Conservation (phyloP, 2,797 vertebrate species). For the Gastrophryne carolinensis region DNA sequence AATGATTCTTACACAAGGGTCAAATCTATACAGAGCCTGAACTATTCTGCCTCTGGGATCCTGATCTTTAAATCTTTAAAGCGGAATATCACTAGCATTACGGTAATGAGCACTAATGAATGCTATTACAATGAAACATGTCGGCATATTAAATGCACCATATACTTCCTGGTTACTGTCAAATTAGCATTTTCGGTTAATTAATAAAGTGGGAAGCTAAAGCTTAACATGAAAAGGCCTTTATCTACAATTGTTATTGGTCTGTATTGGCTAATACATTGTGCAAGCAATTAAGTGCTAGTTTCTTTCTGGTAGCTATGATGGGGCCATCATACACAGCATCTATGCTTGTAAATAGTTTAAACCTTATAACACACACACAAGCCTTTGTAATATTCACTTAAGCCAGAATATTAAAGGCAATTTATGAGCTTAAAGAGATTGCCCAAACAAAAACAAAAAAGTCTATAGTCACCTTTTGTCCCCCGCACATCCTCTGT, state of each 20-base stretch:
- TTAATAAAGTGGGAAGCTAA: background rate
- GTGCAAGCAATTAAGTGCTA: background rate
- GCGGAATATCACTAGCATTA: background rate
- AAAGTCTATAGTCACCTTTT: too few relatives aligned
- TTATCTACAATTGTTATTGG: background rate
- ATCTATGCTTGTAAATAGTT: too few relatives aligned
- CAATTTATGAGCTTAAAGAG: too few relatives aligned
- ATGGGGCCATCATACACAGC: too few relatives aligned
- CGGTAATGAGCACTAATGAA: slow-evolving; percentile 12
- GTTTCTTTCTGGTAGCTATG: too few relatives aligned
- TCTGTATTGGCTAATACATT: background rate
- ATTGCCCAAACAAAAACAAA: too few relatives aligned
- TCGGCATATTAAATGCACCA: background rate
- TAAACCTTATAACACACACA: too few relatives aligned
- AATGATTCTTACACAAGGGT: background rate
- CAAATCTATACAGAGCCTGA: background rate
- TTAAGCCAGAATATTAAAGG: too few relatives aligned
- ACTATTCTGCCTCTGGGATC: background rate
- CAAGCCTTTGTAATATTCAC: too few relatives aligned
- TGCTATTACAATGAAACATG: background rate
- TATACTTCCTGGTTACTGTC: slow-evolving; percentile 3
- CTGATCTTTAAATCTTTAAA: background rate
- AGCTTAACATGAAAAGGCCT: background rate
- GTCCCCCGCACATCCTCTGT: too few relatives aligned
- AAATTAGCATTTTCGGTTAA: background rate